A percentile compares a stretch with the other conserved stretches of the same genome.
Conservation (phyloP, 2,888 invertebrate genomes). For the Mesorhabditis belari region DNA sequence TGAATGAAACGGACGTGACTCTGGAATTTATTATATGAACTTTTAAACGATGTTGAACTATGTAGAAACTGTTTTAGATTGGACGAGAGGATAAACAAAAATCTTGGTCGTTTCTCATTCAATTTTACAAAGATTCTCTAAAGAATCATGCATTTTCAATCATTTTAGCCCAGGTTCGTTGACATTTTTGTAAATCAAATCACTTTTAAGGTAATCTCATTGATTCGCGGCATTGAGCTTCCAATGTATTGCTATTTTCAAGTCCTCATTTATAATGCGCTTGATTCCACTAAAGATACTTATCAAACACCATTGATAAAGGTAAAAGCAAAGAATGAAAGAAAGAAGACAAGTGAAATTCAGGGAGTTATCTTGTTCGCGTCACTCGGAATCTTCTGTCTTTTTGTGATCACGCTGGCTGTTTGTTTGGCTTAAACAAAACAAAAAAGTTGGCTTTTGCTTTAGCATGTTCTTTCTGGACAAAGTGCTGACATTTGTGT, state of each 20-base stretch:
- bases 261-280: neutral
- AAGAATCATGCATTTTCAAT: neutral
- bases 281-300: neutral
- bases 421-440: too few species aligned
- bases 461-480: neutral
- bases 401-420: neutral
- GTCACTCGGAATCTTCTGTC: neutral
- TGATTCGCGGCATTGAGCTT: conserved; percentile 3
- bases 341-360: too few species aligned
- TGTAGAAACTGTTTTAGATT: too few species aligned
- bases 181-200: too few species aligned
- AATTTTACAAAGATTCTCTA: neutral
- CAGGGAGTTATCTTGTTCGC: neutral
- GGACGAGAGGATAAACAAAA: neutral
- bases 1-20: too few species aligned
- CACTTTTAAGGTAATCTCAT: neutral
- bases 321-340: too few species aligned
- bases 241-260: conserved; percentile 1
- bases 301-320: neutral
- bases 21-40: too few species aligned
- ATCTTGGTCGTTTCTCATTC: neutral
- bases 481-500: neutral
- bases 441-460: too few species aligned
- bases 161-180: neutral
- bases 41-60: too few species aligned